Conservation (phyloP, 1,140 invertebrate genomes). For the Elymnias hypermnestra region DNA sequence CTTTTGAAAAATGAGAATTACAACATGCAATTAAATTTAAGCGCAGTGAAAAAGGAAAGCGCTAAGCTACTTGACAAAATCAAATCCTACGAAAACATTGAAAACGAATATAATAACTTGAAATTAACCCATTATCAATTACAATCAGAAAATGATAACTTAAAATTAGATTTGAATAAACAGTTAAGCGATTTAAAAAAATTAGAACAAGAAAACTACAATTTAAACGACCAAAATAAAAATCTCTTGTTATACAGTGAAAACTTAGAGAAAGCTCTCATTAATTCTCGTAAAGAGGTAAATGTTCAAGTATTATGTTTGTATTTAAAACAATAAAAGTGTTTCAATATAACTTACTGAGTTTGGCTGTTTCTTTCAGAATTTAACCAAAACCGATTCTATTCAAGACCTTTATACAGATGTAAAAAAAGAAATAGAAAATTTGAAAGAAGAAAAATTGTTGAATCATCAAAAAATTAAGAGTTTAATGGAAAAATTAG, state of each 20-base stretch:
- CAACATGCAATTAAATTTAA: slow-evolving; percentile 26
- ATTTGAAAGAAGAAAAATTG: slow-evolving; percentile 46
- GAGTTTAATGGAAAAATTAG: slow-evolving; percentile 43
- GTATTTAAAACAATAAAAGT: too few relatives aligned
- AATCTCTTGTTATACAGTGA: slow-evolving; percentile 37
- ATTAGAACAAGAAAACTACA: slow-evolving; percentile 34
- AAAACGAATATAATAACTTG: slow-evolving; percentile 34
- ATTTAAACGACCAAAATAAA: slow-evolving; percentile 34
- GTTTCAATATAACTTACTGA: too few relatives aligned
- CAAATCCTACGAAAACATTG: slow-evolving; percentile 33
- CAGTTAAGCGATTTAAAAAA: slow-evolving; percentile 31
- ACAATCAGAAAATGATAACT: slow-evolving; percentile 37
- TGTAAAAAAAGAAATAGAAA: slow-evolving; percentile 45
- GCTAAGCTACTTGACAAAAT: slow-evolving; percentile 33
- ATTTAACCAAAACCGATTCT: slow-evolving; percentile 16
- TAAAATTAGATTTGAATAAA: slow-evolving; percentile 33
- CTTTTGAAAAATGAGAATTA: slow-evolving; percentile 35
- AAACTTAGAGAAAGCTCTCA: slow-evolving; percentile 41
- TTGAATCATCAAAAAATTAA: slow-evolving; percentile 37
- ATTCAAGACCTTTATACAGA: slow-evolving; percentile 21
- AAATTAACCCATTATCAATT: slow-evolving; percentile 27
- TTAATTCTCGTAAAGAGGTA: slow-evolving; percentile 40
- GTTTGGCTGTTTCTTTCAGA: too few relatives aligned
- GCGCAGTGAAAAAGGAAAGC: slow-evolving; percentile 35
- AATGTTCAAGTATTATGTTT: too few relatives aligned